Evolutionary conservation across 2,888 invertebrate genomes (phyloP), one percentile per base, ranked within the genome.

Genomic region (Zootermopsis nevadensis): DNA sequence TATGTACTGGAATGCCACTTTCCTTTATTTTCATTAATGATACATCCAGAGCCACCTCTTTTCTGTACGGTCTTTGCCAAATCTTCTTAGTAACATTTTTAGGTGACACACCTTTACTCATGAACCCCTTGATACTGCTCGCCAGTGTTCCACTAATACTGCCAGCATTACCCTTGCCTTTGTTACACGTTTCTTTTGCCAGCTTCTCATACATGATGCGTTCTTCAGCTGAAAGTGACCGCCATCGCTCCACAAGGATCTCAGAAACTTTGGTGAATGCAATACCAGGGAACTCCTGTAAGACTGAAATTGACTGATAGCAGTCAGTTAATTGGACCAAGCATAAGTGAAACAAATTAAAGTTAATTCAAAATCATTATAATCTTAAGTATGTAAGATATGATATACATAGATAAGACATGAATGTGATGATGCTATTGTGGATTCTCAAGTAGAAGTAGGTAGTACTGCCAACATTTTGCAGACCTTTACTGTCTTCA

Each of bases 211-310:
- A 90, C 84, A 87, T 87, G 27, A 88, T 88, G 80, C 89, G 89
- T 83, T 90, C 89, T 60, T 89, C 88, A 2, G 87, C 85, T 0
- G 88, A 86, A 72, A 90, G 85, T 72, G 87, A 84, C 84, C 88
- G 88, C 91, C 91, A 91, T 7, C 87, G 86, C 72, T 85, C 85
- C 24, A 88, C 88, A 80, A 91, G 86, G n/a, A 87, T 84, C 72
- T 86, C 85, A n/a, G 90, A 90, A 12, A 90, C 87, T 86, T 88
- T 88, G 4, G 89, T 87, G 85, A 89, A 88, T 67, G 88, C 77
- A 42, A 88, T 85, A 22, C 86, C 86, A 19, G 89, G 88, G 84
- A 88, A 86, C 84, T 89, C 86, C 72, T 86, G 84, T 24, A 87
- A 72, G 33, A 89, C 89, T 89, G 74, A 69, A 85, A 80, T 60